Base-by-base conservation (phyloP, 2,113 vertebrate species). In the Saccopteryx leptura region DNA sequence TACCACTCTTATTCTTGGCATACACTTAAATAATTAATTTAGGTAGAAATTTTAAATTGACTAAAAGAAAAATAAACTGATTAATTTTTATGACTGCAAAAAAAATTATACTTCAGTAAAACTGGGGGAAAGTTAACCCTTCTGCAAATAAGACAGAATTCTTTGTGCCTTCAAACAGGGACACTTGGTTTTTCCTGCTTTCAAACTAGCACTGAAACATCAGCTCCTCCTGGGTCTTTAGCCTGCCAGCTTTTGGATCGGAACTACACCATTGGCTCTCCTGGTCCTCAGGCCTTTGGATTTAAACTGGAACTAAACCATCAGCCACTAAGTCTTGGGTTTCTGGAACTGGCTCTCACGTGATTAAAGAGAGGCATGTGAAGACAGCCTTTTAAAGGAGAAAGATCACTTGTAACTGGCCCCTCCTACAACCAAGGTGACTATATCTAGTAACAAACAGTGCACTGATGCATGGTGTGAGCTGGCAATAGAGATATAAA, bases 1-100 rank as follows among this genome's bases (percentile, higher is more conserved):
- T 11, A 89, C 60, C 50, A 86, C 39, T 81, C 39, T 39, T 39
- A 39, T 39, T 39, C 39, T 39, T 39, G 39, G 39, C 39, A 39
- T 39, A 96, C 56, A 91, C 26, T 96, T 76, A 90, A 97, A 97
- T 96, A 98, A 95, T 39, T 39, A 39, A 39, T 92, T 94, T 86
- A 96, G 86, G 88, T 97, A 97, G 91, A 96, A 92, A 90, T 63
- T 83, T 96, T 95, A 97, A 98, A 93, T 61, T 92, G 72, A 96
- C 91, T 94, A 95, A 52, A 92, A 95, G 50, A 92, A 96, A 93
- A 97, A 76, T 68, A 97, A 98, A 88, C 39, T 79, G 66, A 88
- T 58, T 92, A 97, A 90, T 60, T 97, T 97, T 97, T 90, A 98
- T 97, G 91, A 97, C 69, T 80, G n/a, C 0, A 0, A n/a, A 94